phyloP scores from a whole-genome alignment of 2,888 invertebrate species.

The Marronus borbonicus region DNA sequence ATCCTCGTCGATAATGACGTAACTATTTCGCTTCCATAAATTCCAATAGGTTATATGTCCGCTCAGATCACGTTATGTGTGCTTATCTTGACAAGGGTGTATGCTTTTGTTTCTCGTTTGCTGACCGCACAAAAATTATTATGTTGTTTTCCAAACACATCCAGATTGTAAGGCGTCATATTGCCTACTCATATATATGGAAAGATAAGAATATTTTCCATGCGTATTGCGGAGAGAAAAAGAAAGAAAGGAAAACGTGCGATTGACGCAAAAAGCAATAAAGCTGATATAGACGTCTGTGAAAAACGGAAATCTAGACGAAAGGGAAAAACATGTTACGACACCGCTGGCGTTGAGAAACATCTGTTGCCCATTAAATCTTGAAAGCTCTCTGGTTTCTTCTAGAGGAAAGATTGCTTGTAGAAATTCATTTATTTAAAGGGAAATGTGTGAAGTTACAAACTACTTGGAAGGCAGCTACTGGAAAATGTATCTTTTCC shows the following conservation, averaged over 20 bases:
- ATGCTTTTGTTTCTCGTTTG: too few species aligned
- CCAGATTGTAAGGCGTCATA: too few species aligned
- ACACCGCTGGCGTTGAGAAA: not conserved
- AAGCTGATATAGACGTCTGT: not conserved
- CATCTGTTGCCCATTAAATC: slow-evolving; percentile 14
- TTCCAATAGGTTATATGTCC: too few species aligned
- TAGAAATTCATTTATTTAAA: not conserved
- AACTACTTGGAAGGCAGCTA: too few species aligned
- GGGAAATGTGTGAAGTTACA: not conserved
- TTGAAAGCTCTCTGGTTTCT: slow-evolving; percentile 8
- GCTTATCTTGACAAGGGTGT: too few species aligned
- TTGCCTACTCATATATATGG: too few species aligned
- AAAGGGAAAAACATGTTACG: slow-evolving; percentile 3
- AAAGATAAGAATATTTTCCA: too few species aligned
- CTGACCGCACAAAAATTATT: too few species aligned
- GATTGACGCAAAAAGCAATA: not conserved
- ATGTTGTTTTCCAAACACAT: too few species aligned
- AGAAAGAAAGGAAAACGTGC: not conserved
- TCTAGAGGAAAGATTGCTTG: not conserved
- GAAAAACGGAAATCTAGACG: not conserved
- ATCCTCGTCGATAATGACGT: not conserved
- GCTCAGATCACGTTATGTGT: too few species aligned
- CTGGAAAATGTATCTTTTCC: too few species aligned
- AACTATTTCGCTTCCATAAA: not conserved
- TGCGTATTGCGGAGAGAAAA: too few species aligned